Evolutionary conservation across 2,888 invertebrate species (phyloP).

Genomic region (Papilio demoleus): DNA sequence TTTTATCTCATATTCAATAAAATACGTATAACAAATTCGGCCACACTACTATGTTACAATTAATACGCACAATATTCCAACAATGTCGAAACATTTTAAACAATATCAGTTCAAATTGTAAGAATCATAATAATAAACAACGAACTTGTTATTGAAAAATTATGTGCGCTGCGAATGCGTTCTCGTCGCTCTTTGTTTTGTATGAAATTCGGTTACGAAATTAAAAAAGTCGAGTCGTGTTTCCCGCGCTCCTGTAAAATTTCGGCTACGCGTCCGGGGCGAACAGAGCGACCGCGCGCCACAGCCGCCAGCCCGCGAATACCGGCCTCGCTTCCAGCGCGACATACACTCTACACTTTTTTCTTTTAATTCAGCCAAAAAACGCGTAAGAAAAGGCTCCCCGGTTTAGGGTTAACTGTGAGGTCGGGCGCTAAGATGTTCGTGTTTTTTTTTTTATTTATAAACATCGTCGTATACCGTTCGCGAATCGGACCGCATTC

Average conservation of each 20-base stretch:
- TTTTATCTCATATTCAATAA: conserved; percentile 69
- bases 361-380: conserved; percentile 71
- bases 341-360: conserved; percentile 59
- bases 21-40: conserved; percentile 70
- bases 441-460: conserved; percentile 30
- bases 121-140: conserved; percentile 76
- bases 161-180: conserved; percentile 56
- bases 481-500: conserved; percentile 37
- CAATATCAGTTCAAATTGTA: conserved; percentile 74
- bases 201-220: conserved; percentile 50
- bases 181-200: conserved; percentile 50
- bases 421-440: conserved; percentile 56
- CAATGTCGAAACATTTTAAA: conserved; percentile 77
- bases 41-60: conserved; percentile 69
- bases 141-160: conserved; percentile 65
- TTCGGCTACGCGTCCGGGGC: conserved; percentile 56
- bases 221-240: conserved; percentile 58
- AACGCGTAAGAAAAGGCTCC: conserved; percentile 72
- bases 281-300: conserved; percentile 70
- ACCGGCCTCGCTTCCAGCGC: conserved; percentile 61
- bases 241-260: conserved; percentile 75
- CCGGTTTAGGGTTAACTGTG: conserved; percentile 75
- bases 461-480: conserved; percentile 32
- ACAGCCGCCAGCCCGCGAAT: conserved; percentile 77
- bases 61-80: conserved; percentile 72